Evolutionary conservation across 2,797 vertebrate genomes (phyloP).

Genomic region (Pipistrellus nathusii): DNA sequence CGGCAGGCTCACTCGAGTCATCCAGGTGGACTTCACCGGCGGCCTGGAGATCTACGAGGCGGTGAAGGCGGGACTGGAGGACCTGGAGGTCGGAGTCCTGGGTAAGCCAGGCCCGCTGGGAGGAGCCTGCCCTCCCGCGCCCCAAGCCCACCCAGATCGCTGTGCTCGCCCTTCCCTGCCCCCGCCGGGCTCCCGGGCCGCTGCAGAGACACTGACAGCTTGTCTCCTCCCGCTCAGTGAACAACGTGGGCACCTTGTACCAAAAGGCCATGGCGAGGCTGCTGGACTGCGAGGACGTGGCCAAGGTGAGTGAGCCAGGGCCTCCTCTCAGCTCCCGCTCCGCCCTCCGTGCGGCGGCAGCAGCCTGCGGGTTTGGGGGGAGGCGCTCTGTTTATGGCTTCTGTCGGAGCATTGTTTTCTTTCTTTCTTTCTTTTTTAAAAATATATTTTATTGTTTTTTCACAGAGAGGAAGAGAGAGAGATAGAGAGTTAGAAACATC

Average conservation of each 20-base stretch:
- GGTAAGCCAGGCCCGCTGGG: constrained; percentile 81
- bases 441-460: too few species aligned
- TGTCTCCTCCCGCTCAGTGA: constrained; percentile 84
- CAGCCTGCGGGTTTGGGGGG: not conserved
- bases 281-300: not conserved
- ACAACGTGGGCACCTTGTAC: constrained; percentile 89
- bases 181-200: not conserved
- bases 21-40: constrained; percentile 89
- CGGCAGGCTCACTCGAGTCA: constrained; percentile 85
- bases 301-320: not conserved
- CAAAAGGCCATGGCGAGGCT: rapidly evolving
- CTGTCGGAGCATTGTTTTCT: not conserved
- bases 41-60: constrained; percentile 87
- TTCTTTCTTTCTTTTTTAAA: too few species aligned
- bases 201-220: not conserved
- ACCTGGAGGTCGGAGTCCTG: constrained; percentile 90
- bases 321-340: not conserved
- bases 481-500: too few species aligned
- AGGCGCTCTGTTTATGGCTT: too few species aligned
- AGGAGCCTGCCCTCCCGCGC: not conserved
- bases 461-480: too few species aligned
- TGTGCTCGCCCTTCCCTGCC: not conserved
- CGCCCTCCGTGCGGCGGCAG: constrained; percentile 30
- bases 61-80: constrained; percentile 85
- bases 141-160: too few species aligned